Evolutionary conservation across 2,113 vertebrate species (phyloP).

Genomic region (Apteryx mantelli): DNA sequence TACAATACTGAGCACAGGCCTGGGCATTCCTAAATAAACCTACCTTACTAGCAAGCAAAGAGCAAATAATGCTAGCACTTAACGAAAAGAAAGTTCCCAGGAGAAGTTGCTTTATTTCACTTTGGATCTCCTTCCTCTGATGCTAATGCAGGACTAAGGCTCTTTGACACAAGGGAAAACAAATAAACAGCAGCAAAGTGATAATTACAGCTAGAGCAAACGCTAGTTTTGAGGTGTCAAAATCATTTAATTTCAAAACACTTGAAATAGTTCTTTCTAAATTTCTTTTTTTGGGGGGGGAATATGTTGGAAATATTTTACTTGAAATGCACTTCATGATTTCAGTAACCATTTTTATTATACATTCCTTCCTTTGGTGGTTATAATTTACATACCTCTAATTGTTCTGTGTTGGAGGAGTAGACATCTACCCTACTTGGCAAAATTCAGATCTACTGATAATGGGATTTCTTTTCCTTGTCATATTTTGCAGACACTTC

Average conservation of each 20-base stretch:
- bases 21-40: not conserved
- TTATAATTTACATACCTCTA: not conserved
- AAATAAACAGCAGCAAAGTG: not conserved
- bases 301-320: not conserved
- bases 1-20: fast-evolving
- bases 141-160: not conserved
- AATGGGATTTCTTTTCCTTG: not conserved
- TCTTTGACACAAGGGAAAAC: not conserved
- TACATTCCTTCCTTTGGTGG: not conserved
- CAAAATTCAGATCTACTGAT: not conserved
- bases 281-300: not conserved
- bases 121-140: not conserved
- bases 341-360: not conserved
- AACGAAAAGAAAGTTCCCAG: not conserved
- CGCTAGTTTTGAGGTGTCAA: not conserved
- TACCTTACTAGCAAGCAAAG: not conserved
- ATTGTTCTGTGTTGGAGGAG: not conserved
- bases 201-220: not conserved
- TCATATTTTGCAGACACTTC: not conserved
- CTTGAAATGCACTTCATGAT: not conserved
- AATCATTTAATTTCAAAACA: not conserved
- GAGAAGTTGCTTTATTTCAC: not conserved
- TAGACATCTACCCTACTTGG: not conserved
- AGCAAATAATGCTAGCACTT: not conserved
- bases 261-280: not conserved